Evolutionary conservation across 2,797 vertebrate species (phyloP).

Genomic region (Picus viridis): DNA sequence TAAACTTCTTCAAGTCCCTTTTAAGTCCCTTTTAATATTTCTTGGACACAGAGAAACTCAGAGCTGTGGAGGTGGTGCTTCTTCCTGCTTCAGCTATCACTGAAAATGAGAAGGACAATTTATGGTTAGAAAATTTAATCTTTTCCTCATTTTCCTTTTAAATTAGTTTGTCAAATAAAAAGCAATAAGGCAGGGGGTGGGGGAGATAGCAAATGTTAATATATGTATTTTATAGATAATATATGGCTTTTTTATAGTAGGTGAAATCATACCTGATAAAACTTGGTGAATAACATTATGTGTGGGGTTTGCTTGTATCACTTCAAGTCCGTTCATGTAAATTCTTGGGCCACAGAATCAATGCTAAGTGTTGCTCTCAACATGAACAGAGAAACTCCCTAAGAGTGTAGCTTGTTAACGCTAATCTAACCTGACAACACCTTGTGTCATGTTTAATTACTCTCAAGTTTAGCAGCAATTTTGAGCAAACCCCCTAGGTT

Average conservation of each 20-base stretch:
- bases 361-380: not conserved
- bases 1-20: not conserved
- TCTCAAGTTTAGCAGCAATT: not conserved
- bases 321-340: not conserved
- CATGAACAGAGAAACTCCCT: not conserved
- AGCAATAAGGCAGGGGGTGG: rapidly evolving
- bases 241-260: not conserved
- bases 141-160: not conserved
- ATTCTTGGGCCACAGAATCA: not conserved
- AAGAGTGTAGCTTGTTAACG: not conserved
- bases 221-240: not conserved
- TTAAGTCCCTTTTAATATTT: not conserved
- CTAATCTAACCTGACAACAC: constrained; percentile 12
- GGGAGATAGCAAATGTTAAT: not conserved
- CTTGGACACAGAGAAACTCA: not conserved
- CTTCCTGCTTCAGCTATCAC: not conserved
- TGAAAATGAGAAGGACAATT: not conserved
- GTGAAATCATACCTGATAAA: not conserved
- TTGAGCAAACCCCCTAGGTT: not conserved
- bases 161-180: not conserved
- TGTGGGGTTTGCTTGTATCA: not conserved
- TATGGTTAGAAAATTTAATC: not conserved
- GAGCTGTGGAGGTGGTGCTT: not conserved
- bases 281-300: not conserved
- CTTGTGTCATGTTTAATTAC: not conserved